Evolutionary conservation across 2,888 invertebrate genomes (phyloP).

Genomic region (Sclerodermus sp.): DNA sequence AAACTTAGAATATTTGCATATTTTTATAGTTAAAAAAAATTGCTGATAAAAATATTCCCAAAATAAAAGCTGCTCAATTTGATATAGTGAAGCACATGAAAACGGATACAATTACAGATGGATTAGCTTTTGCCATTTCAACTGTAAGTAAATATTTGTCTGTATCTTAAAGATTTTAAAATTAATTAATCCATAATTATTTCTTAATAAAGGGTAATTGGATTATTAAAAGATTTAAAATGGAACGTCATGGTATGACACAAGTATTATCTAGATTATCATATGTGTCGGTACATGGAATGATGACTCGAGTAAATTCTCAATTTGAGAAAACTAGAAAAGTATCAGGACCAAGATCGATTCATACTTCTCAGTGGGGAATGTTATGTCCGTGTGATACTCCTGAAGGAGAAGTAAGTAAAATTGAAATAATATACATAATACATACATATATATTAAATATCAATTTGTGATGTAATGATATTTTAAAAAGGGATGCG

Average conservation of each 20-base stretch:
- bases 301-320: constrained; percentile 99
- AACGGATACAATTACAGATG: constrained; percentile 91
- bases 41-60: constrained; percentile 95
- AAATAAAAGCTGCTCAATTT: constrained; percentile 92
- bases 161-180: not conserved
- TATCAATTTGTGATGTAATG: not conserved
- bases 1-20: not conserved
- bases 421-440: no score
- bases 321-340: constrained; percentile 99
- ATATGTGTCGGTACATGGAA: constrained; percentile 95
- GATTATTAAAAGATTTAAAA: constrained; percentile 98
- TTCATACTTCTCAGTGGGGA: constrained; percentile 98
- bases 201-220: constrained; percentile 79
- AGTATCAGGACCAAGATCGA: constrained; percentile 94
- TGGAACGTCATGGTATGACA: constrained; percentile 98
- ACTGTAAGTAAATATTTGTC: constrained; percentile 66
- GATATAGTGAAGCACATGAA: constrained; percentile 97
- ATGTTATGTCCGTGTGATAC: constrained; percentile 99
- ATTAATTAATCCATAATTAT: no score
- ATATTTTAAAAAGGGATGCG: constrained; percentile 71
- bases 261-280: constrained; percentile 94
- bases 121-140: constrained; percentile 92
- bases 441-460: no score
- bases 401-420: constrained; percentile 91
- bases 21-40: constrained; percentile 74